phyloP scores from a whole-genome alignment of 2,797 vertebrate species.

The Sebastes kiyomatsui region DNA sequence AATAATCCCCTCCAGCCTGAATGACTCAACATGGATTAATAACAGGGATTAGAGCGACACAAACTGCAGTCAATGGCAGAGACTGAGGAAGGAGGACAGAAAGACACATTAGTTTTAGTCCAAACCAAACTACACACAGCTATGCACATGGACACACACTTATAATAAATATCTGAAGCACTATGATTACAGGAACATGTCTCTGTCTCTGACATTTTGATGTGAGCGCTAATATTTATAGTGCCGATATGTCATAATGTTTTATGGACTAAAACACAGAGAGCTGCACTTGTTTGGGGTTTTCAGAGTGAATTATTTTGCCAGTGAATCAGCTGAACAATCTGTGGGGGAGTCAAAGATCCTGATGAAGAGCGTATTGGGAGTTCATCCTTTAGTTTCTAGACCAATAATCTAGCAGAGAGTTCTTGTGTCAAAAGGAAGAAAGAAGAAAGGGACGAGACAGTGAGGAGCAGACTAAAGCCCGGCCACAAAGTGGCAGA shows the following conservation, averaged over 20 bases:
- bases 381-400: constrained; percentile 26
- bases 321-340: constrained; percentile 6
- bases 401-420: constrained; percentile 38
- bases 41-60: constrained; percentile 53
- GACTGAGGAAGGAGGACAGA: constrained; percentile 10
- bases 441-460: constrained; percentile 17
- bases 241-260: background rate
- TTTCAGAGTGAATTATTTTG: background rate
- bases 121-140: constrained; percentile 1
- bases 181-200: background rate
- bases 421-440: constrained; percentile 21
- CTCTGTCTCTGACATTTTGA: background rate
- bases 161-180: background rate
- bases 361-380: constrained; percentile 24
- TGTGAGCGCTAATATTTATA: background rate
- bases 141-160: background rate
- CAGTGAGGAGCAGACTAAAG: constrained; percentile 29
- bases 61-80: constrained; percentile 31
- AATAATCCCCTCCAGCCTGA: constrained; percentile 59
- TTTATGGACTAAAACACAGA: background rate
- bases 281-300: background rate
- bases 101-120: constrained; percentile 15
- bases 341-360: background rate
- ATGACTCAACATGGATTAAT: constrained; percentile 60
- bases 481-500: constrained; percentile 14